A percentile compares a stretch with the other conserved stretches of the same genome.
phyloP scores from a whole-genome alignment of 2,797 vertebrate genomes.

The Muscicapa striata region DNA sequence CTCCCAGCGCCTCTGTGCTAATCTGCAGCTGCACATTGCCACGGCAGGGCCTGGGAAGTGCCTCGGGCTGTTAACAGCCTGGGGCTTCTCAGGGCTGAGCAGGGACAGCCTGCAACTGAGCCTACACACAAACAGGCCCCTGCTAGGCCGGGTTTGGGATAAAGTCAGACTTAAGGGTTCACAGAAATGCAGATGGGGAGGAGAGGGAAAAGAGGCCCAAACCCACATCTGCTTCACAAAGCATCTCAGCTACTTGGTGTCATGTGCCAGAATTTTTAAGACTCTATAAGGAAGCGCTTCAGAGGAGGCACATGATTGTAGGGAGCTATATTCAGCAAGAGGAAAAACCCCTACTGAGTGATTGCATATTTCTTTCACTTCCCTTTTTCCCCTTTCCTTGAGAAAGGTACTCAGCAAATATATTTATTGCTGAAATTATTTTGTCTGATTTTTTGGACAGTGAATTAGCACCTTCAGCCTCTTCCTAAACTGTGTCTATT shows the following conservation, averaged over 20 bases:
- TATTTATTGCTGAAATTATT: background rate
- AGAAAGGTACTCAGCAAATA: background rate
- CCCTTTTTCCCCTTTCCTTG: background rate
- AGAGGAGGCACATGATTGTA: background rate
- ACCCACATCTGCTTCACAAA: background rate
- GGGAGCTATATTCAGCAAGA: background rate
- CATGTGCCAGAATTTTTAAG: background rate
- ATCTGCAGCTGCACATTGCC: slow-evolving; percentile 29
- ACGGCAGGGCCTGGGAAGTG: background rate
- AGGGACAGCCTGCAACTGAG: background rate
- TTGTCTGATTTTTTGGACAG: background rate
- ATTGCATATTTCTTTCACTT: background rate
- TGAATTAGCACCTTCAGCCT: background rate
- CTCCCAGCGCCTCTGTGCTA: background rate
- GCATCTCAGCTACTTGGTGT: background rate
- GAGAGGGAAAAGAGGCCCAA: background rate
- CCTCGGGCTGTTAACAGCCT: background rate
- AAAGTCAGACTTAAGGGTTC: background rate
- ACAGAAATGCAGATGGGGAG: background rate
- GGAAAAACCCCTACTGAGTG: background rate
- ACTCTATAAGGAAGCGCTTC: background rate
- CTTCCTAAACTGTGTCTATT: background rate
- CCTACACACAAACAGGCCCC: background rate
- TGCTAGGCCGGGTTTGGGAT: fast-evolving
- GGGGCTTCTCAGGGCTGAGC: background rate